Percentiles rank a stretch among this genome's conserved stretches.
phyloP scores from a whole-genome alignment of 2,797 vertebrate species.

The Rhyacichthys aspro region DNA sequence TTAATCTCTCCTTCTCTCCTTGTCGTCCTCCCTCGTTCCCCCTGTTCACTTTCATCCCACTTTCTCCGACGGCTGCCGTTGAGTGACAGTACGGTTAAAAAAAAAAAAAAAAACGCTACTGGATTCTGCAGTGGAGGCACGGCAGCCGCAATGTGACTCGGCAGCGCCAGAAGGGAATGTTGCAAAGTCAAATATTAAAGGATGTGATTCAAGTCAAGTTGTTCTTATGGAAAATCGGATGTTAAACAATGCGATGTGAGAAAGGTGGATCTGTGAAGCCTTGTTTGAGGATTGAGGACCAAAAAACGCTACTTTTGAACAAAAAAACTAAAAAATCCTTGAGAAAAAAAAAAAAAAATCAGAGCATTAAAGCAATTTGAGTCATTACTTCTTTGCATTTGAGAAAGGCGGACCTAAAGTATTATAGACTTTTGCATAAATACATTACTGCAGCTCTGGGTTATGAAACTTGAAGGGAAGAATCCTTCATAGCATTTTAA shows the following conservation, averaged over 20 bases:
- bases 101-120: too few species aligned
- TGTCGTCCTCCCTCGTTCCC: slow-evolving; percentile 11
- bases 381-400: slow-evolving; percentile 15
- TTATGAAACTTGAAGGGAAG: slow-evolving; percentile 27
- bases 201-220: slow-evolving; percentile 17
- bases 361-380: slow-evolving; percentile 42
- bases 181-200: slow-evolving; percentile 49
- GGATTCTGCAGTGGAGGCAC: slow-evolving; percentile 53
- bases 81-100: slow-evolving; percentile 61
- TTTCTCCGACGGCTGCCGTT: slow-evolving; percentile 27
- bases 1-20: slow-evolving; percentile 45
- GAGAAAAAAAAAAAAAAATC: slow-evolving; percentile 30
- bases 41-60: slow-evolving; percentile 42
- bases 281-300: too few species aligned
- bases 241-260: too few species aligned
- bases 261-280: too few species aligned
- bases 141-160: slow-evolving; percentile 29
- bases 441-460: slow-evolving; percentile 17
- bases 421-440: neutral
- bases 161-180: slow-evolving; percentile 25
- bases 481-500: slow-evolving; percentile 41
- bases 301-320: slow-evolving; percentile 1
- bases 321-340: too few species aligned
- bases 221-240: too few species aligned
- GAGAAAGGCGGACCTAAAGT: too few species aligned